These are phyloP conservation scores for Heterohyrax brucei DNA, from an alignment of 2,797 vertebrate genomes.

Conservation along the genomic window DNA sequence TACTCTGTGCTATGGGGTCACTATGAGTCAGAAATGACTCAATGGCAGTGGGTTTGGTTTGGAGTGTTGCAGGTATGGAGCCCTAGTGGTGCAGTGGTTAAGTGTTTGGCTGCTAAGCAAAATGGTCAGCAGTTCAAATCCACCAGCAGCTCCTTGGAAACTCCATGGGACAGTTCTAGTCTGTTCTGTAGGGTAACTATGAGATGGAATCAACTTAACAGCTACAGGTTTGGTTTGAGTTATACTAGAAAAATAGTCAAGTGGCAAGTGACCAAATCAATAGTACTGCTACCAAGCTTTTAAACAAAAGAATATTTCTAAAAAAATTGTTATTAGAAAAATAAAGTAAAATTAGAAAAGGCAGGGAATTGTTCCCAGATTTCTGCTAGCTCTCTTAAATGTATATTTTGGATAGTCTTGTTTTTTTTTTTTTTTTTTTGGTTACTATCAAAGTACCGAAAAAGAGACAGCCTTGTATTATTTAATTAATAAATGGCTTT, in stretches of 20 bases:
- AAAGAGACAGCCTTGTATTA: neutral
- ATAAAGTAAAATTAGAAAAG: neutral
- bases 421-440: neutral
- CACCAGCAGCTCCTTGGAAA: too few relatives aligned
- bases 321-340: slow-evolving; percentile 1
- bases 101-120: too few relatives aligned
- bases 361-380: neutral
- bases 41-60: too few relatives aligned
- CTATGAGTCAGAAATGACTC: too few relatives aligned
- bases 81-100: too few relatives aligned
- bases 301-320: neutral
- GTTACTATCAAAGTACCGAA: neutral
- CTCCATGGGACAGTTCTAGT: too few relatives aligned
- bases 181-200: too few relatives aligned
- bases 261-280: slow-evolving; percentile 9
- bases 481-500: neutral
- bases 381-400: neutral
- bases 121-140: too few relatives aligned
- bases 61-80: too few relatives aligned
- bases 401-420: slow-evolving; percentile 2
- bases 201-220: too few relatives aligned
- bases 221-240: too few relatives aligned
- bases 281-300: neutral
- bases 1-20: too few relatives aligned
- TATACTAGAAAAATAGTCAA: neutral